Evolutionary conservation across 30 jellyfish, hydroid and myxozoan genomes (phyloP).

Genomic region (Aurelia sp.): DNA sequence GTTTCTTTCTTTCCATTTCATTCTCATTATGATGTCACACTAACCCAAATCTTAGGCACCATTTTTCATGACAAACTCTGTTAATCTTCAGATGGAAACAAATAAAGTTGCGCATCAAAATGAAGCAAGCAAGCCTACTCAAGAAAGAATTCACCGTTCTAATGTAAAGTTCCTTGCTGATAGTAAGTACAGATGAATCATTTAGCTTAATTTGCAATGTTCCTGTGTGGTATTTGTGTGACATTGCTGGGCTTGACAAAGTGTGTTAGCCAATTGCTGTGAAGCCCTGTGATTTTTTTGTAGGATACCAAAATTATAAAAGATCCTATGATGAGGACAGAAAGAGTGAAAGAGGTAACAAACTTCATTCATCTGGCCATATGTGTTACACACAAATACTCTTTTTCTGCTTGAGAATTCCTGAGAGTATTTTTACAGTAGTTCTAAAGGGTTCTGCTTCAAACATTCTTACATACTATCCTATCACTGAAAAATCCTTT

Average conservation of each 20-base stretch:
- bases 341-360: conserved; percentile 1
- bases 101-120: not conserved
- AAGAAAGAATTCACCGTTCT: conserved; percentile 28
- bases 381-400: not conserved
- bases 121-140: conserved; percentile 8
- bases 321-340: conserved; percentile 6
- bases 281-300: not conserved
- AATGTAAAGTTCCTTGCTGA: conserved; percentile 43
- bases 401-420: too few species aligned
- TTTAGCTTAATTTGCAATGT: not conserved
- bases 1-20: not conserved
- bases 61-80: not conserved
- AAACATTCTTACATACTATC: too few species aligned
- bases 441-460: not conserved
- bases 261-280: not conserved
- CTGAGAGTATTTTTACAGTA: not conserved
- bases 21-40: not conserved
- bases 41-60: not conserved
- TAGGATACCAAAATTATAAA: conserved; percentile 27
- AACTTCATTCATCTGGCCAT: not conserved
- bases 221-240: not conserved
- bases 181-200: conserved; percentile 11
- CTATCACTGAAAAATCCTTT: too few species aligned
- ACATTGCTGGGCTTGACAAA: too few species aligned
- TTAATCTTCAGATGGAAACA: not conserved